Evolutionary conservation across 2,888 invertebrate genomes (phyloP), one percentile per base, ranked within the genome.

Genomic region (Myopa testacea): DNA sequence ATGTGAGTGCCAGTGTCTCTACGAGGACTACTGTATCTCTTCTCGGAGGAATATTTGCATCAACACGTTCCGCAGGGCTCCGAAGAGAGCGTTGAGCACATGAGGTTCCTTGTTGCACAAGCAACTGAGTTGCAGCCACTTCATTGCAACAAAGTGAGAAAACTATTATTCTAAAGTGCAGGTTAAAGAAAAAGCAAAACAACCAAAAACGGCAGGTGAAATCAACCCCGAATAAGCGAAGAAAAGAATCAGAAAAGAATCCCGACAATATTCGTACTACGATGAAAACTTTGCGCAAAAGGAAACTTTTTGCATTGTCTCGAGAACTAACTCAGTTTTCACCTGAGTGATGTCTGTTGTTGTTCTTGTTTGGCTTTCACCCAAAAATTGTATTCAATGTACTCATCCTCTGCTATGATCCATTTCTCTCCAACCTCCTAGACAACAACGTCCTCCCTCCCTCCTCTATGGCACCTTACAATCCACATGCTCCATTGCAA

Each of bases 401-500:
- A 16, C 55, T 12, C 14, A n/a, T n/a, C 1, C 16, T 55, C 55
- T 12, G 4, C n/a, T 6, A n/a, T 55, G n/a, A 5, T 55, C 55
- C 5, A 26, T 26, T 26, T 26, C 26, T 26, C 26, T 26, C 26
- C 26, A 26, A 26, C 26, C 26, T 2, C 26, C 26, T 26, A 26
- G 26, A 2, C 26, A 26, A 2, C 26, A 26, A 10, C 6, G 55
- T 5, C n/a, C 4, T 5, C 62, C 62, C 62, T 12, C 34, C 62
- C 34, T 12, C 4, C 10, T 3, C 14, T 19, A 4, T 34, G 12
- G 12, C 34, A 12, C 63, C 37, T 37, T 63, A 34, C 26, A 62
- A 50, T 50, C 62, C 26, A 26, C 26, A 26, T 83, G 75, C 68
- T 70, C 76, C 78, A 80, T 76, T 63, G 68, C 72, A 81, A 79